A percentile compares a stretch with the other conserved stretches of the same genome.
phyloP scores from a whole-genome alignment of 2,797 vertebrate genomes.

The Silurus aristotelis region DNA sequence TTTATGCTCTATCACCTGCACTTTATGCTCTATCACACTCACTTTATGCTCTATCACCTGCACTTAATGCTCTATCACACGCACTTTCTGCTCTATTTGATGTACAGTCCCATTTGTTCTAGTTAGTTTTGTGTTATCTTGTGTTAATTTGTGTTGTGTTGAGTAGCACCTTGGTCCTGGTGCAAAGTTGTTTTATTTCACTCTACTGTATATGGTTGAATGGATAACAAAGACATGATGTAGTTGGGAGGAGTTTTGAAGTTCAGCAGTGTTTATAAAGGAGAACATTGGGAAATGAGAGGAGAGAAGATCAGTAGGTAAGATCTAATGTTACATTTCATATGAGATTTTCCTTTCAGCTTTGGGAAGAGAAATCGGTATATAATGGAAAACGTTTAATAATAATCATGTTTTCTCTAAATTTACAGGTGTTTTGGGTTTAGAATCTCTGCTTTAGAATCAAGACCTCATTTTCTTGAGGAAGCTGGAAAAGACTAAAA shows the following conservation, averaged over 20 bases:
- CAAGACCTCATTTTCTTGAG: neutral
- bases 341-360: neutral
- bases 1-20: too few relatives aligned
- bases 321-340: neutral
- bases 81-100: too few relatives aligned
- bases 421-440: neutral
- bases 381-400: neutral
- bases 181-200: too few relatives aligned
- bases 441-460: neutral
- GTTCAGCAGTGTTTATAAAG: slow-evolving; percentile 4
- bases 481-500: neutral
- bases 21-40: too few relatives aligned
- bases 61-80: too few relatives aligned
- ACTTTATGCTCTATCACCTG: too few relatives aligned
- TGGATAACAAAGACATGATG: neutral
- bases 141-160: too few relatives aligned
- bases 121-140: too few relatives aligned
- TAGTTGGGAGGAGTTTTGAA: neutral
- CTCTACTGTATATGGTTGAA: too few relatives aligned
- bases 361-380: neutral
- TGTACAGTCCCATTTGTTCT: too few relatives aligned
- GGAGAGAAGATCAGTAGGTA: neutral
- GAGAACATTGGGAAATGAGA: too few relatives aligned
- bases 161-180: too few relatives aligned
- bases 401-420: neutral